Percentiles rank a stretch among this genome's conserved stretches.
Evolutionary conservation across 2,797 vertebrate genomes (phyloP).

Genomic region (Anguilla marmorata): DNA sequence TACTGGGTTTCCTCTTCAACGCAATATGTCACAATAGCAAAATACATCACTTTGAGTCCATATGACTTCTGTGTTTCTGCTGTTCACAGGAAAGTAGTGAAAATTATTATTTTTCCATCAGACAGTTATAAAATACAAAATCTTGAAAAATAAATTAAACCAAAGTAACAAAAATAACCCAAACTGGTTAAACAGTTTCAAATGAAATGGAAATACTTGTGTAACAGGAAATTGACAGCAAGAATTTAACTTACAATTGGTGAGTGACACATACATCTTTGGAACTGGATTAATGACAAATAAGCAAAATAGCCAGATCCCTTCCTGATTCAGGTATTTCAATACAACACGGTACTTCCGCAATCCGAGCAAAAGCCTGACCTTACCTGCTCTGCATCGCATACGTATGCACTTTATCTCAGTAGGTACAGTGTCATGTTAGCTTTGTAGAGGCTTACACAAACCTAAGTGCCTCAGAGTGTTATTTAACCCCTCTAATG

Average conservation of each 20-base stretch:
- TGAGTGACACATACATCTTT: not conserved
- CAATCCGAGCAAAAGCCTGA: not conserved
- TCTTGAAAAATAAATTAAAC: not conserved
- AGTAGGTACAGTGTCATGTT: not conserved
- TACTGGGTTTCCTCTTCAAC: not conserved
- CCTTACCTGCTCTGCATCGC: not conserved
- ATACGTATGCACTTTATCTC: not conserved
- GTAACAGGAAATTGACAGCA: not conserved
- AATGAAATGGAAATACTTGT: not conserved
- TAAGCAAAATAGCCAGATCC: not conserved
- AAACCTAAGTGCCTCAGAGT: not conserved
- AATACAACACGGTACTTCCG: not conserved
- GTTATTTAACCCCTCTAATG: not conserved
- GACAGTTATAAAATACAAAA: not conserved
- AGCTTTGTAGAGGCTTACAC: not conserved
- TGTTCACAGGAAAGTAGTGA: not conserved
- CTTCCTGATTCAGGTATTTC: not conserved
- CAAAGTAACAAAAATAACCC: not conserved
- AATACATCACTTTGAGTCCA: not conserved
- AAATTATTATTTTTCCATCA: not conserved
- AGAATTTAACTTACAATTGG: not conserved
- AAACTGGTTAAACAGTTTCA: not conserved
- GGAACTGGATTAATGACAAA: not conserved
- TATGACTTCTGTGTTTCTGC: not conserved
- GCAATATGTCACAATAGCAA: not conserved